phyloP scores from a whole-genome alignment of 2,113 vertebrate genomes.

The Bothrops jararaca region DNA sequence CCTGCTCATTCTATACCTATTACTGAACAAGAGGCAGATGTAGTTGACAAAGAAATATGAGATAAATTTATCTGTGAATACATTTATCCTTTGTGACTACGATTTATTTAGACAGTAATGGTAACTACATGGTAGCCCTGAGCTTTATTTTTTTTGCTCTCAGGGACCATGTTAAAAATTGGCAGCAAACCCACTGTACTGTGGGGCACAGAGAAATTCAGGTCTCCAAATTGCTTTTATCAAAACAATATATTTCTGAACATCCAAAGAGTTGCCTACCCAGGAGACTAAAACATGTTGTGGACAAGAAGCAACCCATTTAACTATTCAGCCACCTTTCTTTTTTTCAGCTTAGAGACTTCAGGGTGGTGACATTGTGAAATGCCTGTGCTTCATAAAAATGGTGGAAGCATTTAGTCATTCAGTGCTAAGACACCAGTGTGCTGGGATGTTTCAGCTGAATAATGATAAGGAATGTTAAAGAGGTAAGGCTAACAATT shows the following conservation, averaged over 20 bases:
- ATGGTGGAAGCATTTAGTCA: constrained; percentile 20
- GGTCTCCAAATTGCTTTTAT: neutral
- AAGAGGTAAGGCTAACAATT: constrained; percentile 32
- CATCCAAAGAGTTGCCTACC: neutral
- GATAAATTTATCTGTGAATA: neutral
- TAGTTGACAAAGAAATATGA: neutral
- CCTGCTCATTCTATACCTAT: neutral
- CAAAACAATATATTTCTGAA: neutral
- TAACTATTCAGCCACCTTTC: neutral
- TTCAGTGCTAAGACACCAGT: constrained; percentile 25
- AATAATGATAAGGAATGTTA: constrained; percentile 32
- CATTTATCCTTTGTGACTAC: neutral
- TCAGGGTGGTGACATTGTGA: constrained; percentile 26
- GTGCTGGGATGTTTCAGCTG: constrained; percentile 33
- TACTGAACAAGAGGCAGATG: neutral
- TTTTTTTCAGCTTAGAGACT: constrained; percentile 14
- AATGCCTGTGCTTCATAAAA: constrained; percentile 29
- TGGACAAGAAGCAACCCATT: constrained; percentile 9
- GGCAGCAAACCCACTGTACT: neutral
- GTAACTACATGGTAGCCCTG: neutral
- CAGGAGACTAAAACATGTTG: neutral
- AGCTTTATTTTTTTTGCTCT: neutral
- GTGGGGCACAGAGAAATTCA: neutral
- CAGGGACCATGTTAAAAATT: neutral
- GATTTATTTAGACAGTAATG: neutral